Evolutionary conservation across 1,140 invertebrate species (phyloP), one percentile per base, ranked within the genome.

Genomic region (Magallana gigas): DNA sequence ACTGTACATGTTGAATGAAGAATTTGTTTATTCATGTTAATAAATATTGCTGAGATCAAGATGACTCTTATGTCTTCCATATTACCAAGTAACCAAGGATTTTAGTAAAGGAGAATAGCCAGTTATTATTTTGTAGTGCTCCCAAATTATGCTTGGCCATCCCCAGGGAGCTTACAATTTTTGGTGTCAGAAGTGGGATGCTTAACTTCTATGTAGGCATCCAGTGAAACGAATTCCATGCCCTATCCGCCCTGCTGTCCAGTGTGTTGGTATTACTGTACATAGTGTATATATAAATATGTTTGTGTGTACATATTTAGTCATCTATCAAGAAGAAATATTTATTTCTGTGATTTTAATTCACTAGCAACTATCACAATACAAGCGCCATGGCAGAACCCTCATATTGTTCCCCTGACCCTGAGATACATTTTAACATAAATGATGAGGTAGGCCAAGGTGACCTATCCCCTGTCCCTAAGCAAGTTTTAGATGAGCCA

Each of bases 141-240:
- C 36, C 36, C 1, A 36, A 36, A 36, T 36, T 36, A 36, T 1
- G 36, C 36, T 36, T 36, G 1, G 36, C 3, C 36, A 36, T 36
- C 36, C 36, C 36, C 36, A 3, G 36, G 36, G 36, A 36, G 36
- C 36, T 36, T 36, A 36, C 36, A 36, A 3, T 36, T 1, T n/a
- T n/a, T n/a, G n/a, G 84, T 36, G 59, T 84, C 82, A 84, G 82
- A 84, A 84, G 82, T 58, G 82, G 82, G 82, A 84, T 84, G 56
- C 80, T 82, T 36, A 82, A 82, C 23, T 29, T 82, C 29, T 48
- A 18, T n/a, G 48, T 36, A 48, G 8, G 80, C 36, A 82, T 48
- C 80, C 80, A 82, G 23, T 60, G 80, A 82, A 48, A 16, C 80
- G 11, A 82, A 82, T 16, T 16, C 59, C 9, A 12, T 60, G 59